Evolutionary conservation across 2,797 vertebrate genomes (phyloP), one percentile per base, ranked within the genome.

Genomic region (Jordanella pulchra): DNA sequence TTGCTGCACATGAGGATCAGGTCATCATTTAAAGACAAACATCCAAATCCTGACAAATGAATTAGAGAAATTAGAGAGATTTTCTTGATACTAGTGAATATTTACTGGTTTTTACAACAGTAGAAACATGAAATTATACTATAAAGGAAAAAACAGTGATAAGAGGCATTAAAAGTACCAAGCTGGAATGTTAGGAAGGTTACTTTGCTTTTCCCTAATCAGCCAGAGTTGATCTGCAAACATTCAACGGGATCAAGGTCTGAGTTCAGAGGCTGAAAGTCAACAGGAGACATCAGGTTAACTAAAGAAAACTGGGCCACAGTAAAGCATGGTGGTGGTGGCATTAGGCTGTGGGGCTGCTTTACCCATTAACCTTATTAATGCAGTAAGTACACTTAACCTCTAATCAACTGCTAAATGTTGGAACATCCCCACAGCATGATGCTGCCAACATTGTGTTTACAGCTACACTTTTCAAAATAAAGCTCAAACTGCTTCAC

Each of bases 1-100:
- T 77, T 77, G 72, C 71, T 78, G 23, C 7, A 58, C 75, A 65
- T 47, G 81, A 81, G 76, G 84, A 42, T 70, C 83, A 76, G 63
- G 73, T 42, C 10, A 4, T 0, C 0, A 74, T 72, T n/a, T 15
- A 15, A 69, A 48, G 47, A 18, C 15, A 18, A 48, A 48, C 17
- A 27, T 14, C 53, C 27, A 12, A 54, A 54, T 5, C 53, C 53
- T 25, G 25, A 25, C 11, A 12, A 45, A 45, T 10, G 14, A 12
- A 14, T 7, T 39, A n/a, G n/a, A n/a, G 35, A 39, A 39, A 5
- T 39, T 39, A 39, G 5, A 39, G 35, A 7, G 9, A 5, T 39
- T 39, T 39, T 39, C 35, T 39, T 39, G 35, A 39, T 39, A 39
- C 9, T 39, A 39, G 35, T 7, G 6, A 4, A 17, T 18, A 48